A percentile compares a stretch with the other conserved stretches of the same genome.
phyloP scores from a whole-genome alignment of 2,797 vertebrate species.

The Botia kubotai region DNA sequence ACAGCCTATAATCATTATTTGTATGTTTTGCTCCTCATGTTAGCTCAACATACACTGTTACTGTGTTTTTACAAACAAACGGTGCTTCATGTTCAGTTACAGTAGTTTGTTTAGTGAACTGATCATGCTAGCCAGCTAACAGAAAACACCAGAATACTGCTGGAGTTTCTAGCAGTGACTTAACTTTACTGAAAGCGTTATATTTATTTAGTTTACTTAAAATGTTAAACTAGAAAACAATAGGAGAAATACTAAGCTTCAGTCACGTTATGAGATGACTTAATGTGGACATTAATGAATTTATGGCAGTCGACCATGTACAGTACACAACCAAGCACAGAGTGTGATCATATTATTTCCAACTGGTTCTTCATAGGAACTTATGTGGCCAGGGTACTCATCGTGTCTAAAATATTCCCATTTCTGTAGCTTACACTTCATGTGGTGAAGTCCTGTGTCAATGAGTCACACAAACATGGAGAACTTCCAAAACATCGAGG shows the following conservation, averaged over 20 bases:
- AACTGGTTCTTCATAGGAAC: not conserved
- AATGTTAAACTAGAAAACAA: no score
- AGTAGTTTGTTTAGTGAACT: not conserved
- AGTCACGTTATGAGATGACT: not conserved
- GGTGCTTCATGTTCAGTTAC: not conserved
- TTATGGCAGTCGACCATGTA: not conserved
- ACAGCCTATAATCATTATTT: not conserved
- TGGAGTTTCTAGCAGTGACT: not conserved
- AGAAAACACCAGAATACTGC: not conserved
- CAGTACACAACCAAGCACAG: not conserved
- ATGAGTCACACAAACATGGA: constrained; percentile 72
- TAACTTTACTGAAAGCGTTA: not conserved
- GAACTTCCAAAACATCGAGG: constrained; percentile 83
- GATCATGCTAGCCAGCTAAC: constrained; percentile 11
- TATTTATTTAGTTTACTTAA: no score
- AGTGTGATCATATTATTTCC: not conserved
- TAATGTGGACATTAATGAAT: not conserved
- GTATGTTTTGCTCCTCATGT: not conserved
- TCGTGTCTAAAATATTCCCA: not conserved
- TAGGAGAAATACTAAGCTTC: not conserved
- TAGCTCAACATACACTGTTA: not conserved
- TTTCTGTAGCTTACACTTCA: constrained; percentile 25
- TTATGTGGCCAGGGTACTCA: not conserved
- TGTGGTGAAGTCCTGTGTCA: constrained; percentile 60
- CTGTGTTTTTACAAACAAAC: not conserved